Percentiles rank a stretch among this genome's conserved stretches.
Conservation (phyloP, 1,140 invertebrate species). For the roundworm (Caenorhabditis elegans) region WBcel235 BX284604.4:14276501-14277000, state of each 20-base stretch:
- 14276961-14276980: no score
- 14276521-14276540: no score
- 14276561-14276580: neutral
- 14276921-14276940: no score
- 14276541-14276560: no score
- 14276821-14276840: neutral
- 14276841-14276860: neutral
- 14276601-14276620: neutral
- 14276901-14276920: neutral
- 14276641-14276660: slow-evolving; percentile 7
- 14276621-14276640: neutral
- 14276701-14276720: neutral
- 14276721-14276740: neutral
- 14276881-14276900: neutral
- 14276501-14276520: neutral
- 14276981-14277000: no score
- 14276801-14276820: neutral
- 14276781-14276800: neutral
- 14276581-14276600: neutral
- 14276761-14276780: neutral
- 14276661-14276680: slow-evolving; percentile 28
- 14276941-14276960: no score
- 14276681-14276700: neutral
- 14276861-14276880: neutral
- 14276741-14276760: neutral